These are phyloP conservation scores for Oegoconia quadripuncta DNA, from an alignment of 2,888 invertebrate genomes.

Conservation along the genomic window DNA sequence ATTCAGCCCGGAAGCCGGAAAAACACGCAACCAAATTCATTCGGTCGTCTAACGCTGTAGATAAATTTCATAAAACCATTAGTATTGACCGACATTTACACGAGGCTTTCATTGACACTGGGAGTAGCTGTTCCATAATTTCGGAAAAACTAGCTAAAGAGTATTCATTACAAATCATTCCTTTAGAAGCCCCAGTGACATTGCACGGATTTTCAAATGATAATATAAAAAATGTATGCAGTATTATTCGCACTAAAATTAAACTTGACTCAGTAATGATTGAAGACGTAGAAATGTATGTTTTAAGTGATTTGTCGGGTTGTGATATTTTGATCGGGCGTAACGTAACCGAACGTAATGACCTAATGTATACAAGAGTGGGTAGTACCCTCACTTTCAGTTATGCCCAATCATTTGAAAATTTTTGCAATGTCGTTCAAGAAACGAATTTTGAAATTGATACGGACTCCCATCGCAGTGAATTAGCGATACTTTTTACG, in stretches of 20 bases:
- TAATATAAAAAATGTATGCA: neutral
- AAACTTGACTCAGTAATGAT: conserved; percentile 2
- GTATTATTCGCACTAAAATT: neutral
- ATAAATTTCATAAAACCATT: conserved; percentile 2
- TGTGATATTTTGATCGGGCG: conserved; percentile 21
- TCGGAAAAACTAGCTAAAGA: neutral
- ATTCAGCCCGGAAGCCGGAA: too few relatives aligned
- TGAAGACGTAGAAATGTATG: conserved; percentile 8
- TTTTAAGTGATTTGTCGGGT: conserved; percentile 11
- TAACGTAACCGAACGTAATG: conserved; percentile 17
- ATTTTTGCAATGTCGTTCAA: conserved; percentile 9
- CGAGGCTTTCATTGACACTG: conserved; percentile 13
- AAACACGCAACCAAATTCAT: neutral
- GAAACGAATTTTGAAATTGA: conserved; percentile 12
- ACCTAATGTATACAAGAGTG: conserved; percentile 20
- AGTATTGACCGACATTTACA: neutral
- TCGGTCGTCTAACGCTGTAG: neutral
- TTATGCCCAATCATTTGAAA: conserved; percentile 8
- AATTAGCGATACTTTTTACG: conserved; percentile 9
- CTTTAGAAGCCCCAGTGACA: too few relatives aligned
- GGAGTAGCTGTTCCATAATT: conserved; percentile 14
- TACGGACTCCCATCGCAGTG: conserved; percentile 10
- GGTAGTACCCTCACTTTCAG: conserved; percentile 18
- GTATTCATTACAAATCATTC: too few relatives aligned
- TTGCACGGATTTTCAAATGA: neutral